These are phyloP conservation scores for Picus viridis DNA, from an alignment of 2,797 vertebrate genomes.

Conservation along the genomic window DNA sequence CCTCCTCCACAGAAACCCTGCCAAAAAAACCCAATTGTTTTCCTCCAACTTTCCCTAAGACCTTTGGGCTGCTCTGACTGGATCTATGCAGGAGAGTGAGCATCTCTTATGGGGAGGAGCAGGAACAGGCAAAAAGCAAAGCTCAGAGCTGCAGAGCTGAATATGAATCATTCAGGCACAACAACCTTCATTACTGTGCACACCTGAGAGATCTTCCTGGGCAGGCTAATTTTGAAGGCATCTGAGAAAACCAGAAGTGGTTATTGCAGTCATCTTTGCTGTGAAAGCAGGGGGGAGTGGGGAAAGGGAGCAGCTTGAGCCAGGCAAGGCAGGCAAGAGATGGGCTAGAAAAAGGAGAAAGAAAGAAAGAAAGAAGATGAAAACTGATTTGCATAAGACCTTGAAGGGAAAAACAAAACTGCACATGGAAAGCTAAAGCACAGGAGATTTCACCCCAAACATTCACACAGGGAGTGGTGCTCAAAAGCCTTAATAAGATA, in stretches of 20 bases:
- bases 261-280: neutral
- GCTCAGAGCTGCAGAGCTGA: neutral
- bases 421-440: neutral
- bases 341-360: neutral
- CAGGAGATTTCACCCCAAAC: neutral
- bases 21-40: neutral
- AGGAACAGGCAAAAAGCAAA: neutral
- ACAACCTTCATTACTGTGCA: neutral
- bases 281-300: neutral
- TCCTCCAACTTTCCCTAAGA: neutral
- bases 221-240: neutral
- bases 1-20: neutral
- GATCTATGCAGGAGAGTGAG: neutral
- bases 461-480: neutral
- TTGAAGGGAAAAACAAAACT: conserved; percentile 35
- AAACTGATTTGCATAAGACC: conserved; percentile 26
- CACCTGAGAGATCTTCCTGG: neutral
- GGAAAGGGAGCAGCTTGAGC: neutral
- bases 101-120: neutral
- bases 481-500: neutral
- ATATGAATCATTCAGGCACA: neutral
- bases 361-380: neutral
- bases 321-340: neutral
- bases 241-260: neutral
- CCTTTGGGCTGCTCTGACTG: neutral